Percentiles rank a stretch among this genome's conserved stretches.
Conservation (phyloP, 1,140 invertebrate species). For the Bombus picipes region DNA sequence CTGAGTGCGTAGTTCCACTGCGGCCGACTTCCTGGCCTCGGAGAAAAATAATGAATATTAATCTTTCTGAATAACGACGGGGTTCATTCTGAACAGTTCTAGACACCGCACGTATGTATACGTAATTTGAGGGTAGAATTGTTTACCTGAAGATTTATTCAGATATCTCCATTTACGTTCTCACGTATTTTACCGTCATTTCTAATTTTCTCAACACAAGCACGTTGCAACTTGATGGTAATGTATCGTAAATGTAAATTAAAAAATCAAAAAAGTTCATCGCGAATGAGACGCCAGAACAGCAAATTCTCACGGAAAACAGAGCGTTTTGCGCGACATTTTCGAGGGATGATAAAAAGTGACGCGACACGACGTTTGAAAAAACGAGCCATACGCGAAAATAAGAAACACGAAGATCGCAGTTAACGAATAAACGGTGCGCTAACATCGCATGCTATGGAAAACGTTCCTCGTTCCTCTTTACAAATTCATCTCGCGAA, state of each 20-base stretch:
- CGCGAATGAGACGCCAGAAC: no score
- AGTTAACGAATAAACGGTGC: background rate
- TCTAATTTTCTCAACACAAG: background rate
- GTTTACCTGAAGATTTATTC: background rate
- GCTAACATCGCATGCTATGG: background rate
- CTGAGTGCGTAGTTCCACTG: constrained; percentile 26
- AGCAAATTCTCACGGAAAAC: no score
- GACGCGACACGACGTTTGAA: no score
- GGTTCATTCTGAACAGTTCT: background rate
- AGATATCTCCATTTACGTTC: background rate
- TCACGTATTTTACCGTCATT: background rate
- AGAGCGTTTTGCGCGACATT: background rate
- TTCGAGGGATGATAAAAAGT: background rate
- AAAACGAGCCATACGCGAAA: background rate
- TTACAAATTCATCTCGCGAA: background rate
- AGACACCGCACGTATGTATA: background rate
- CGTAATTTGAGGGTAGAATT: background rate
- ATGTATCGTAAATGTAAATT: background rate
- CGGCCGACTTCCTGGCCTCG: constrained; percentile 1
- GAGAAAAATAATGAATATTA: constrained; percentile 22
- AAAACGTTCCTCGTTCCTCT: background rate
- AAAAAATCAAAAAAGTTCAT: no score
- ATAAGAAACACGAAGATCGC: background rate
- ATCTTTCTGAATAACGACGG: background rate
- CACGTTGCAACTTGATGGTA: no score